These are phyloP conservation scores for Corythaixoides concolor DNA, from an alignment of 2,113 vertebrate species.

Conservation along the genomic window DNA sequence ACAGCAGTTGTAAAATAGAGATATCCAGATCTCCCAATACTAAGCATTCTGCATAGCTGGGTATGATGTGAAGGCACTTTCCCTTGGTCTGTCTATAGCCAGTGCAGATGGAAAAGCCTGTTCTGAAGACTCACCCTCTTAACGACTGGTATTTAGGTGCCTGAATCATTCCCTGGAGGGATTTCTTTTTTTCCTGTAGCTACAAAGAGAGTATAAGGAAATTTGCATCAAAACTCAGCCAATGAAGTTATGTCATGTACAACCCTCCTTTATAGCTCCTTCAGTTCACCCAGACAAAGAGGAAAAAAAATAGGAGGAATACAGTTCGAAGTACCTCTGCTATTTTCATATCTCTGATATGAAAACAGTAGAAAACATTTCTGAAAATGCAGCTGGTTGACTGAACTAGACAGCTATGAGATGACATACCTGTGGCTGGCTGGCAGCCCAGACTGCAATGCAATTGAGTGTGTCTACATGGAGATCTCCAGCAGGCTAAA, in stretches of 20 bases:
- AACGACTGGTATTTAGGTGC: not conserved
- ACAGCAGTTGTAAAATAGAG: not conserved
- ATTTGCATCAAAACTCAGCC: not conserved
- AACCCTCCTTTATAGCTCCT: not conserved
- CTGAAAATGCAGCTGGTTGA: not conserved
- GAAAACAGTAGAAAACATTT: not conserved
- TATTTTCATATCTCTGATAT: not conserved
- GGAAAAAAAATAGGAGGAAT: not conserved
- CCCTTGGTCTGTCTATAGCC: not conserved
- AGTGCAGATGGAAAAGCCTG: not conserved
- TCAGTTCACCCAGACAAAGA: not conserved
- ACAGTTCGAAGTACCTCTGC: not conserved
- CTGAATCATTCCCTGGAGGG: not conserved
- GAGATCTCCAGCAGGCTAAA: slow-evolving; percentile 13
- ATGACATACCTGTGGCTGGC: slow-evolving; percentile 16
- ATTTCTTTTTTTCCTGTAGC: not conserved
- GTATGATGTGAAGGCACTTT: not conserved
- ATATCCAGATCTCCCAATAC: not conserved
- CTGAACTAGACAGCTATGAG: not conserved
- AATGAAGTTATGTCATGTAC: not conserved
- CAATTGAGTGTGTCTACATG: not conserved
- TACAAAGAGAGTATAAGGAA: not conserved
- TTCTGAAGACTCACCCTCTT: not conserved
- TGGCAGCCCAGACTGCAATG: not conserved
- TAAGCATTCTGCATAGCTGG: not conserved